Evolutionary conservation across 2,113 vertebrate species (phyloP).

Genomic region (Archocentrus centrarchus): DNA sequence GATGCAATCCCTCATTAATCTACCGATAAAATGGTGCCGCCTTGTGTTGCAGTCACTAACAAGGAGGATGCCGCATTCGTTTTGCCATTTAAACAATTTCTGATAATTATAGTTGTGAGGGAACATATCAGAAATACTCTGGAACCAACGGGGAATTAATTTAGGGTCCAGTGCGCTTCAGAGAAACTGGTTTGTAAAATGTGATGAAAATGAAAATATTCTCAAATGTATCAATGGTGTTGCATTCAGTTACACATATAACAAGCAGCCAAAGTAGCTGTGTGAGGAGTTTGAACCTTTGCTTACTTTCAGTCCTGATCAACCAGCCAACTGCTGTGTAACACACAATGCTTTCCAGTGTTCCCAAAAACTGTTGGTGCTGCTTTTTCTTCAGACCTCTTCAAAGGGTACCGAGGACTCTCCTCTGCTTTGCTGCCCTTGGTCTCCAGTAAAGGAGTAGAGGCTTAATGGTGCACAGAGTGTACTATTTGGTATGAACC

Average conservation of each 20-base stretch:
- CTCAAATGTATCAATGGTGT: conserved; percentile 1
- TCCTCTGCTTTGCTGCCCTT: not conserved
- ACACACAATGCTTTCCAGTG: not conserved
- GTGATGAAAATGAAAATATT: not conserved
- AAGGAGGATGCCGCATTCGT: not conserved
- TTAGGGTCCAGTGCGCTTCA: not conserved
- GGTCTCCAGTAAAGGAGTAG: not conserved
- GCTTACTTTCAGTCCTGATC: not conserved
- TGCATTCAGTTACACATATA: not conserved
- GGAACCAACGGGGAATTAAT: not conserved
- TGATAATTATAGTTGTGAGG: not conserved
- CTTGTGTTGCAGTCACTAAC: not conserved
- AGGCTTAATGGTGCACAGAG: not conserved
- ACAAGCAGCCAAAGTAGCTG: not conserved
- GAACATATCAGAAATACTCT: not conserved
- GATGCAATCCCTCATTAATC: not conserved
- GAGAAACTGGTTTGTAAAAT: not conserved
- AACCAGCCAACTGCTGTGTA: not conserved
- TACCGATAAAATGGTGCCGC: not conserved
- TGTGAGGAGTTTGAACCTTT: conserved; percentile 2
- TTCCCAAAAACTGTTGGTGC: not conserved
- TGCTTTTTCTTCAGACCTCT: not conserved
- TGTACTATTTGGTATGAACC: not conserved
- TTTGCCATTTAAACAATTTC: not conserved
- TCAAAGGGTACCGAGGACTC: not conserved